These are phyloP conservation scores for Pseudomyrmex pallidus DNA, from an alignment of 1,140 invertebrate genomes.

Conservation along the genomic window DNA sequence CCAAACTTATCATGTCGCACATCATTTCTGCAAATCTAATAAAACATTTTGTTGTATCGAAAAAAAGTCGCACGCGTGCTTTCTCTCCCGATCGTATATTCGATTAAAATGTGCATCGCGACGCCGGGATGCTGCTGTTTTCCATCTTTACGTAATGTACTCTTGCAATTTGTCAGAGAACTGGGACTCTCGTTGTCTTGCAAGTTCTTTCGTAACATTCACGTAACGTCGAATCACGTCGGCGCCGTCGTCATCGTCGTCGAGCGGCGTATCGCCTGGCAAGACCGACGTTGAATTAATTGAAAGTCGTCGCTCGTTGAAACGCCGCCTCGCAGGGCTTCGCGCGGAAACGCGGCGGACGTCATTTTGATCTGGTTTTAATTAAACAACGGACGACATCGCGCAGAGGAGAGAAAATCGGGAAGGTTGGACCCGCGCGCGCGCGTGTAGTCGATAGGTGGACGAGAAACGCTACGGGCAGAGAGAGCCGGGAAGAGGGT, in stretches of 20 bases:
- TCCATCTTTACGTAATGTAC: not conserved
- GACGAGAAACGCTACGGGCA: not conserved
- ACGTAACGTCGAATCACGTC: slow-evolving; percentile 25
- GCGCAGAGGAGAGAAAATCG: slow-evolving; percentile 9
- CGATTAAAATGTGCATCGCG: not conserved
- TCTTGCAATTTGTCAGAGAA: not conserved
- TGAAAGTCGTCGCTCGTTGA: slow-evolving; percentile 63
- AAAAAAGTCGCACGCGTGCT: not conserved
- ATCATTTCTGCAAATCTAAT: too few species aligned
- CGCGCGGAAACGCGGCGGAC: slow-evolving; percentile 50
- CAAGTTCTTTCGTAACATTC: slow-evolving; percentile 35
- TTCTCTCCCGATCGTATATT: not conserved
- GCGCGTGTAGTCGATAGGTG: slow-evolving; percentile 7
- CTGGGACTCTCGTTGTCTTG: not conserved
- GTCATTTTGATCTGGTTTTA: slow-evolving; percentile 70
- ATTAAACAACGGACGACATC: slow-evolving; percentile 63
- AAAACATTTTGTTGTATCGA: not conserved
- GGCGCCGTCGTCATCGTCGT: slow-evolving; percentile 25
- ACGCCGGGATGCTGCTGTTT: not conserved
- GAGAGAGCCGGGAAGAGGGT: slow-evolving; percentile 5
- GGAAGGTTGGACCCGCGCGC: slow-evolving; percentile 5
- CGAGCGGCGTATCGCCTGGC: slow-evolving; percentile 17
- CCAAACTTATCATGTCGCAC: too few species aligned
- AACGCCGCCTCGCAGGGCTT: slow-evolving; percentile 12
- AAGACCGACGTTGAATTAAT: slow-evolving; percentile 69